Conservation (phyloP, 2,888 invertebrate species). For the Ctena decussata region DNA sequence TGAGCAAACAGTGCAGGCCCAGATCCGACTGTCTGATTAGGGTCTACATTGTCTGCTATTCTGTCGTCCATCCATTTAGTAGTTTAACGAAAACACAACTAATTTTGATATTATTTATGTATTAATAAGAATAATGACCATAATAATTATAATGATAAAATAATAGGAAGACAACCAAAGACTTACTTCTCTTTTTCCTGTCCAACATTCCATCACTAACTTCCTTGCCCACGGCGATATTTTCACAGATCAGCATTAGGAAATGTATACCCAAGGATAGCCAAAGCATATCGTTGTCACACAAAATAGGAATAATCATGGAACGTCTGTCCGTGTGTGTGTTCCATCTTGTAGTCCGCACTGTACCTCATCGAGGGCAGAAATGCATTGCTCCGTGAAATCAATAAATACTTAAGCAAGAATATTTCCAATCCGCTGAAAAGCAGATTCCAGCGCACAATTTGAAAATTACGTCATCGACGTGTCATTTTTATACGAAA, state of each 20-base stretch:
- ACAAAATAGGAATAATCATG: not conserved
- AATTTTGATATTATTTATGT: too few species aligned
- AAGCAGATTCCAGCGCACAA: not conserved
- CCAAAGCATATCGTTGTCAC: constrained; percentile 8
- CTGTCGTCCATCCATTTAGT: too few species aligned
- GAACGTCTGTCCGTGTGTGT: not conserved
- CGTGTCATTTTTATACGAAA: not conserved
- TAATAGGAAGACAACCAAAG: not conserved
- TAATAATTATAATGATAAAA: too few species aligned
- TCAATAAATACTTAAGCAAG: not conserved
- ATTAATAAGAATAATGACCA: too few species aligned
- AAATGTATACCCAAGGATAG: not conserved
- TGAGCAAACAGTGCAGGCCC: too few species aligned
- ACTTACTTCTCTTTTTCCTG: constrained; percentile 5
- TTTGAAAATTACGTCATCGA: not conserved
- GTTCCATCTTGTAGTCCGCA: not conserved
- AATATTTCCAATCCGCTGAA: not conserved
- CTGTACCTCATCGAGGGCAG: not conserved
- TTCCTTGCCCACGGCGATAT: constrained; percentile 11
- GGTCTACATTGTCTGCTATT: too few species aligned
- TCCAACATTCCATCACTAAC: not conserved
- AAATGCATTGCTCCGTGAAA: not conserved
- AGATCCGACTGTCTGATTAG: too few species aligned
- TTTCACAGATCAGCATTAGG: constrained; percentile 10
- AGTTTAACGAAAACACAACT: too few species aligned